These are phyloP conservation scores for Cephus pulcher DNA, from an alignment of 2,888 invertebrate genomes.

Conservation along the genomic window DNA sequence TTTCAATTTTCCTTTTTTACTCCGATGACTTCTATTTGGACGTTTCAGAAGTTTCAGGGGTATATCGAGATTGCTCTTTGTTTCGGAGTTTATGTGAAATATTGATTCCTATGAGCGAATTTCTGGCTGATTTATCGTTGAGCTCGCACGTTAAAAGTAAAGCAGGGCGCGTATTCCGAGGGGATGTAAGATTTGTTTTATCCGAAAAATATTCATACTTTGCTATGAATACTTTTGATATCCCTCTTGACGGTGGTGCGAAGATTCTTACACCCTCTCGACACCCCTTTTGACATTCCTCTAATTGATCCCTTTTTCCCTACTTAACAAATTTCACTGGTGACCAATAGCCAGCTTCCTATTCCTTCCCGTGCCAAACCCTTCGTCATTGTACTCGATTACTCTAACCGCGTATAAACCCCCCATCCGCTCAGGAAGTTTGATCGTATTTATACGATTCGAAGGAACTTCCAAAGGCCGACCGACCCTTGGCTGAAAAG, in stretches of 20 bases:
- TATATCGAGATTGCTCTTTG: too few species aligned
- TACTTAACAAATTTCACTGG: neutral
- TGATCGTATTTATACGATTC: neutral
- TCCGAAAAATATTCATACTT: neutral
- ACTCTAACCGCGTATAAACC: neutral
- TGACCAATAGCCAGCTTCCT: neutral
- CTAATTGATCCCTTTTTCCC: neutral
- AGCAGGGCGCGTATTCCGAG: neutral
- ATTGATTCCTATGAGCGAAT: neutral
- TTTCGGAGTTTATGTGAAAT: neutral
- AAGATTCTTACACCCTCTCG: neutral
- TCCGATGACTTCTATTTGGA: neutral
- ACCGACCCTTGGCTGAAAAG: neutral
- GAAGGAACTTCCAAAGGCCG: neutral
- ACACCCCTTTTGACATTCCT: neutral
- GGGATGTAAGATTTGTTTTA: neutral
- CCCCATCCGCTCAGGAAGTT: neutral
- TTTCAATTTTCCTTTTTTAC: neutral
- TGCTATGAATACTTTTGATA: neutral
- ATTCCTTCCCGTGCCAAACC: neutral
- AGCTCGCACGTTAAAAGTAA: neutral
- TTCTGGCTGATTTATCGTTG: neutral
- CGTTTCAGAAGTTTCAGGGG: too few species aligned
- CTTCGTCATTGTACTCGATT: constrained; percentile 2
- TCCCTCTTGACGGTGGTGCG: neutral